phyloP scores from a whole-genome alignment of 2,797 vertebrate genomes.

The Molossus alvarezi region DNA sequence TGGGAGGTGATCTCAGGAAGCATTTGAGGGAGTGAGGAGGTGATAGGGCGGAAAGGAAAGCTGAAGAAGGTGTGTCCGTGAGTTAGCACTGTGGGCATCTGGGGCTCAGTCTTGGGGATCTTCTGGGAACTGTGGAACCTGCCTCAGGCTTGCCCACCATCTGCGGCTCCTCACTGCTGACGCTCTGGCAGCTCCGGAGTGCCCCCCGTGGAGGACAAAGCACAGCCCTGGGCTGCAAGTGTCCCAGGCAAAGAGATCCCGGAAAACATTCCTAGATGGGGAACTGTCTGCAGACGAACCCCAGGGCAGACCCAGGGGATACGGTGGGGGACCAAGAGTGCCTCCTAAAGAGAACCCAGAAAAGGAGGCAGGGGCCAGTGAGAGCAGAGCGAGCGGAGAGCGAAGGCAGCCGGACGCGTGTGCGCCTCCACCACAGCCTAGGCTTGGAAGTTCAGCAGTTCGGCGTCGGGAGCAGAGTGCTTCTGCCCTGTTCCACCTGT shows the following conservation, averaged over 20 bases:
- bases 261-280: not conserved
- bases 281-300: not conserved
- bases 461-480: not conserved
- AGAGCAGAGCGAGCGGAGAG: not conserved
- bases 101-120: not conserved
- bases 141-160: not conserved
- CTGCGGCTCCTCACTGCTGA: not conserved
- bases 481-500: too few relatives aligned
- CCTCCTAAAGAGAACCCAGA: not conserved
- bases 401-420: not conserved
- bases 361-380: not conserved
- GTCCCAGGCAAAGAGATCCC: not conserved
- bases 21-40: too few relatives aligned
- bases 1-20: not conserved
- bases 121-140: not conserved
- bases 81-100: not conserved
- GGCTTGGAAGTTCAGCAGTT: not conserved
- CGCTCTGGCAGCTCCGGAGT: not conserved
- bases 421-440: not conserved
- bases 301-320: too few relatives aligned
- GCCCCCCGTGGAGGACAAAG: not conserved
- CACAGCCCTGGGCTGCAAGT: not conserved
- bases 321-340: not conserved
- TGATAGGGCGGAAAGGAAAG: not conserved
- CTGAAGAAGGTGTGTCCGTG: not conserved